Conservation (phyloP, 2,113 vertebrate genomes). For the Gymnogyps californianus region DNA sequence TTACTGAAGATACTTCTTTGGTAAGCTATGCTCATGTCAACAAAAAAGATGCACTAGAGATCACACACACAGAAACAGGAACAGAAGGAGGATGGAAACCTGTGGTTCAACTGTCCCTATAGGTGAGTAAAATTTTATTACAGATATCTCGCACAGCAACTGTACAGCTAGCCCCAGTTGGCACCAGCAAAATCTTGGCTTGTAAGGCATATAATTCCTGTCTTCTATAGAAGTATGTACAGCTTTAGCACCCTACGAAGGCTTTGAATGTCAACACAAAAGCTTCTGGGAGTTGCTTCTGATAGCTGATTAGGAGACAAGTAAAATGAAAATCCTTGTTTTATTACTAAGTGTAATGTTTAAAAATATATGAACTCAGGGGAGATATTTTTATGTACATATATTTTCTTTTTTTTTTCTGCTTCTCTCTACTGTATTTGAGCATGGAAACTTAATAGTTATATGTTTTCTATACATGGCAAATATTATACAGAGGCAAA, state of each 20-base stretch:
- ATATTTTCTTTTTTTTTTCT: not conserved
- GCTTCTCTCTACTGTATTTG: not conserved
- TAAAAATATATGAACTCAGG: slow-evolving; percentile 44
- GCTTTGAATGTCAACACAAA: slow-evolving; percentile 44
- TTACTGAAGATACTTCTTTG: slow-evolving; percentile 65
- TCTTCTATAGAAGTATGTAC: slow-evolving; percentile 29
- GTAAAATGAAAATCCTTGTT: slow-evolving; percentile 52
- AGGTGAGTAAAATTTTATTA: slow-evolving; percentile 71
- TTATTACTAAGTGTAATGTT: slow-evolving; percentile 52
- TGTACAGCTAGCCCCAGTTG: slow-evolving; percentile 39
- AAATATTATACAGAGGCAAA: not conserved
- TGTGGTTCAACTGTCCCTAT: slow-evolving; percentile 60
- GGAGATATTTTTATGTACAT: not conserved
- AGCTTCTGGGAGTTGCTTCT: slow-evolving; percentile 37
- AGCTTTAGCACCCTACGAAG: slow-evolving; percentile 15
- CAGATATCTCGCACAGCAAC: slow-evolving; percentile 55
- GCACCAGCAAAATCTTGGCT: slow-evolving; percentile 57
- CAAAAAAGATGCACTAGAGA: slow-evolving; percentile 58
- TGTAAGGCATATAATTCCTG: slow-evolving; percentile 45
- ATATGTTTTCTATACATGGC: not conserved
- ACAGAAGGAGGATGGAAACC: slow-evolving; percentile 50
- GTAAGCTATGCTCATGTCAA: slow-evolving; percentile 66
- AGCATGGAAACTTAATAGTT: not conserved
- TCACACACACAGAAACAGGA: slow-evolving; percentile 44
- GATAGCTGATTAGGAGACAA: slow-evolving; percentile 60